Base-by-base conservation (phyloP, 2,797 vertebrate genomes). In the Dendrocincla fuliginosa region DNA sequence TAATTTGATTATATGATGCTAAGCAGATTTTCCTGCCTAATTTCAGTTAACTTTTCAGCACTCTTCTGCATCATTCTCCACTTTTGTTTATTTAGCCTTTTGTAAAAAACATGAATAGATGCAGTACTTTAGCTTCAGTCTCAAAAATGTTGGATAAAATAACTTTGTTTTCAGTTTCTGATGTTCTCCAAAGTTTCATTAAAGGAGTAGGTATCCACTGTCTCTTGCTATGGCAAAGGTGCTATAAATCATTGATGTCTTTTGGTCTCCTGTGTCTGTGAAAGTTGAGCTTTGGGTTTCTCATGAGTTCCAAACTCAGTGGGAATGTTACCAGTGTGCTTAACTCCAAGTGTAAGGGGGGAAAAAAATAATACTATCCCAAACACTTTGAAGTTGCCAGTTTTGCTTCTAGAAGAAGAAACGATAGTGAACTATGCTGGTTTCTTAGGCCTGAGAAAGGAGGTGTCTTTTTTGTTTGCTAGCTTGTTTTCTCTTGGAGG, bases 391-490 rank as follows among this genome's bases (percentile, higher is more conserved):
- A 85, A 82, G 37, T 56, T 89, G 52, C 52, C 64, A 70, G 46
- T 49, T 74, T 89, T 52, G 47, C 28, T 73, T 76, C 14, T 64
- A 64, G 84, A 56, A 87, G 87, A 84, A 82, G 33, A 67, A 87
- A 30, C n/a, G 0, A 23, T 69, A 16, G 20, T 39, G 33, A 90
- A 33, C 47, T 79, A 18, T 84, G 22, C 19, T 94, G 41, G 20
- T 87, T 93, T 91, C 78, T 87, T 35, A 82, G 83, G 49, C 49
- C 64, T 89, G 71, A 87, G 52, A 74, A 81, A 33, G 41, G 16
- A 16, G 41, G 9, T 19, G 23, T 3, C 9, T 16, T 32, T 20
- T 6, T 13, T 19, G 8, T 39, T 39, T 30, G 16, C 5, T 25
- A 25, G 18, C 8, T 19, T n/a, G 19, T 17, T 49, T 49, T 42